Evolutionary conservation across 64 coral and sea anemone species (phyloP), one percentile per base, ranked within the genome.

Genomic region (Actinia tenebrosa): DNA sequence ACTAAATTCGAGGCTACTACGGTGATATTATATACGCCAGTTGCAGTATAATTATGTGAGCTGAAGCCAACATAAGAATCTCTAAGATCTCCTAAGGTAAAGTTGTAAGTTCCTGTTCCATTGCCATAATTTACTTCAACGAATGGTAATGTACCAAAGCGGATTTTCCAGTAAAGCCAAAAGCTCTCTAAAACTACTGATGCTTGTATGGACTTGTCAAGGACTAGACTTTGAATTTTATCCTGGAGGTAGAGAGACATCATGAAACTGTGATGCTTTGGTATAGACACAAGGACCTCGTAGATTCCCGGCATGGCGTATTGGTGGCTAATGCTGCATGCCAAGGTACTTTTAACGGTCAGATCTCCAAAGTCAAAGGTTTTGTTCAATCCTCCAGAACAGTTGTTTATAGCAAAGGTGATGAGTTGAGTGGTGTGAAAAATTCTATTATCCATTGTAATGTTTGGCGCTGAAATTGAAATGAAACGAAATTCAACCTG

Each of bases 101-200:
- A 46, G 22, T 4, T 87, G n/a, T 55, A 23, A 23, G 22, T 17
- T 4, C 4, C 45, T 78, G 44, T 44, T 30, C 68, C 52, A 78
- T 87, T 63, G 10, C 64, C 68, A 44, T 53, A 87, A 10, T 87
- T 61, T 10, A 87, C 42, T 53, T n/a, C 16, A 22, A 71, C 20
- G n/a, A 10, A 18, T 19, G 60, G 50, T 18, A 87, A 19, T 22
- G 86, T 87, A 26, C 86, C 86, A 19, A 19, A n/a, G 11, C 3
- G 3, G 8, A 87, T 46, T 45, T 77, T 77, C 86, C 86, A 87
- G 64, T 77, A 52, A 52, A 87, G 37, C 44, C 37, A 37, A 27
- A 87, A 54, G 17, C 45, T 19, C 45, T 87, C 52, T 7, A 61
- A 17, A 20, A 56, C 60, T 14, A 50, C 7, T 2, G 53, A 53